Evolutionary conservation across 2,113 vertebrate genomes (phyloP).

Genomic region (Eclectus roratus): DNA sequence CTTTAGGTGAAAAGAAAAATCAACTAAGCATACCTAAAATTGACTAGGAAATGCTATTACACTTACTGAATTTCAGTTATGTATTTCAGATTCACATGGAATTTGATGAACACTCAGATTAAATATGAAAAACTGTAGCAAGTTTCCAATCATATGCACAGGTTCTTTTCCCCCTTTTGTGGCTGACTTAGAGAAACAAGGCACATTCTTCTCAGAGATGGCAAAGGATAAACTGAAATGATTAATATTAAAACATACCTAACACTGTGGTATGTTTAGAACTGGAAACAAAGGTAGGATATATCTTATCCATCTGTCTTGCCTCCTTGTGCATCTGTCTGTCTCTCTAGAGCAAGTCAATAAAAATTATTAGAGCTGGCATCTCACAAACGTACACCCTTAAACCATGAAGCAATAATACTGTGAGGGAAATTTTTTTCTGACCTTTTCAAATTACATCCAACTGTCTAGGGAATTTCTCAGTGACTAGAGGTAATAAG

Average conservation of each 20-base stretch:
- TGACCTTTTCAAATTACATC: conserved; percentile 86
- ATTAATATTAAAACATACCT: conserved; percentile 50
- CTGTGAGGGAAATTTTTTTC: conserved; percentile 74
- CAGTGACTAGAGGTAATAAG: conserved; percentile 82
- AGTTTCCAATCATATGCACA: background rate
- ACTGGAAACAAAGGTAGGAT: conserved; percentile 43
- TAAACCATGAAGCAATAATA: conserved; percentile 77
- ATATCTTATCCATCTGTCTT: conserved; percentile 65
- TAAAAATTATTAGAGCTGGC: conserved; percentile 79
- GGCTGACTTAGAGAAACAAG: background rate
- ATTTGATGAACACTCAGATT: background rate
- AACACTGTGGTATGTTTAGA: conserved; percentile 27
- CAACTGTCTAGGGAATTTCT: conserved; percentile 81
- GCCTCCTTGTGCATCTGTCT: conserved; percentile 67
- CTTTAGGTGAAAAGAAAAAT: background rate
- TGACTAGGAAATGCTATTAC: conserved; percentile 2
- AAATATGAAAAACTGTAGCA: background rate
- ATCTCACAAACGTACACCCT: conserved; percentile 74
- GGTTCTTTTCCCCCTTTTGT: background rate
- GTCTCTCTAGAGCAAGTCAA: conserved; percentile 77
- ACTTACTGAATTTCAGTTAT: background rate
- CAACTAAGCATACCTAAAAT: background rate
- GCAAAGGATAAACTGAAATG: background rate
- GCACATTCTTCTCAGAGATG: background rate
- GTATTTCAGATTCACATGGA: background rate